A percentile compares a stretch with the other conserved stretches of the same genome.
These are phyloP conservation scores for Calameuta idolon DNA, from an alignment of 2,888 invertebrate species.

Conservation along the genomic window DNA sequence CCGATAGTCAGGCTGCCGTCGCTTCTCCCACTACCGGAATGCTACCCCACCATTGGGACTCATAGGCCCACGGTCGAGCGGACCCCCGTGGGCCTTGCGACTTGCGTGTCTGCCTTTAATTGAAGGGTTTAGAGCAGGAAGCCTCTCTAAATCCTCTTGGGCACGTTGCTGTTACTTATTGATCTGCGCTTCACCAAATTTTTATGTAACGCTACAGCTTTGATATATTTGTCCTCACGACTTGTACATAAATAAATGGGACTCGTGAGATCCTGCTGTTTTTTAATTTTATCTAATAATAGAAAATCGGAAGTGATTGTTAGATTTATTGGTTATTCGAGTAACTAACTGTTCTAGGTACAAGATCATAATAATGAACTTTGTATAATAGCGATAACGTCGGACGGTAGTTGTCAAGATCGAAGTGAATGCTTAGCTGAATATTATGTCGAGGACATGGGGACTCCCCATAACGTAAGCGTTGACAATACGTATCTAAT, in stretches of 20 bases:
- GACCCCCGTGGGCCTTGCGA: conserved; percentile 44
- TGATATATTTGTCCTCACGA: not conserved
- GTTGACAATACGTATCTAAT: not conserved
- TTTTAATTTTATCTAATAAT: not conserved
- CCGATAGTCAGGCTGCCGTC: conserved; percentile 55
- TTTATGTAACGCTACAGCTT: not conserved
- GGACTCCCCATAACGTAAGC: not conserved
- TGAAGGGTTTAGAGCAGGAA: conserved; percentile 30
- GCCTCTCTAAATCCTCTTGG: conserved; percentile 4
- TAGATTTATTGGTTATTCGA: not conserved
- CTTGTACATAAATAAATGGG: not conserved
- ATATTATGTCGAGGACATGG: not conserved
- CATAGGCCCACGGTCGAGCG: conserved; percentile 31
- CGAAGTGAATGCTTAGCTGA: not conserved
- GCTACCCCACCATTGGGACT: conserved; percentile 11
- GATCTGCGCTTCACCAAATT: not conserved
- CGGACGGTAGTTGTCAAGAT: not conserved
- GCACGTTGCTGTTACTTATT: not conserved
- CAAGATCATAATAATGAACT: not conserved
- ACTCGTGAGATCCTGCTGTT: not conserved
- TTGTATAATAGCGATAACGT: not conserved
- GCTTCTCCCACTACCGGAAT: conserved; percentile 23
- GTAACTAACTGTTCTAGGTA: not conserved
- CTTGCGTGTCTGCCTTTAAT: conserved; percentile 44
- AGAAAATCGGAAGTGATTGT: not conserved